Evolutionary conservation across 2,888 invertebrate species (phyloP).

Genomic region (Sesia apiformis): DNA sequence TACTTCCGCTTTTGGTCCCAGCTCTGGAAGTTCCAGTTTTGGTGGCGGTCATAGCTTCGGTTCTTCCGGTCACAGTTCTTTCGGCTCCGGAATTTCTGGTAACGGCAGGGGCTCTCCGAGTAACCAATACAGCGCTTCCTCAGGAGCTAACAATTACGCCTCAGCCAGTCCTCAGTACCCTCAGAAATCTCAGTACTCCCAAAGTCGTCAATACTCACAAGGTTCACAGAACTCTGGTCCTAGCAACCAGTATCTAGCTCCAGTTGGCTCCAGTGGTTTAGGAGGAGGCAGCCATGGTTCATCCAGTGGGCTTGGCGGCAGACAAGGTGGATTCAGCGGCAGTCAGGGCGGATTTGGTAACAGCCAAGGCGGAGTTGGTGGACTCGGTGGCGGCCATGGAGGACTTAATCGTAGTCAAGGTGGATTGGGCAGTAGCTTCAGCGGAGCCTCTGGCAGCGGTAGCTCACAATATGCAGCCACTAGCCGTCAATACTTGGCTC

Average conservation of each 20-base stretch:
- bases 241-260: conserved; percentile 6
- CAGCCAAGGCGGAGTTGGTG: not conserved
- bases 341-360: not conserved
- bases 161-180: not conserved
- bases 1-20: not conserved
- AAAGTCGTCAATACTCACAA: not conserved
- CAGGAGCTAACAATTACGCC: too few species aligned
- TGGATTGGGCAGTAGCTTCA: not conserved
- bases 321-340: not conserved
- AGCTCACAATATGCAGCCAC: not conserved
- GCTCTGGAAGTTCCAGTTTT: not conserved
- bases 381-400: not conserved
- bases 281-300: not conserved
- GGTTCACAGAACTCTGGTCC: not conserved
- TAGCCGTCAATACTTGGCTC: conserved; percentile 48
- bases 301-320: not conserved
- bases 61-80: not conserved
- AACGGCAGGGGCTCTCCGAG: not conserved
- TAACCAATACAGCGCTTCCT: not conserved
- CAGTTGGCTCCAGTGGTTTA: conserved; percentile 5
- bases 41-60: not conserved
- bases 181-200: too few species aligned
- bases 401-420: not conserved
- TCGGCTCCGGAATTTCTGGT: not conserved
- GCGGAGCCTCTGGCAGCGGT: not conserved